phyloP scores from a whole-genome alignment of 1,140 invertebrate genomes.

The Drosophila bipectinata region DNA sequence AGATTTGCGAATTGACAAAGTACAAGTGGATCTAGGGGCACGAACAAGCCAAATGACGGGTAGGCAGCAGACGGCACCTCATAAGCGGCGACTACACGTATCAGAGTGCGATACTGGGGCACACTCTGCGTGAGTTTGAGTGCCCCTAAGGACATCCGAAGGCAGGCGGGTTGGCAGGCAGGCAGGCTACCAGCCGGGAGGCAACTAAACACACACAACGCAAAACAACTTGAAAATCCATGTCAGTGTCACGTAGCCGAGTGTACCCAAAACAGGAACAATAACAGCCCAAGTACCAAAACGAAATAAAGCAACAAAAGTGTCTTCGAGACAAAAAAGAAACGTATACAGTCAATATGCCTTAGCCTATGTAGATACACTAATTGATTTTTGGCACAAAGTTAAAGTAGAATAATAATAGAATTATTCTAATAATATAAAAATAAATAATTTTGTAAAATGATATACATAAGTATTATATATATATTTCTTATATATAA shows the following conservation, averaged over 20 bases:
- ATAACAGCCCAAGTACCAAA: slow-evolving; percentile 35
- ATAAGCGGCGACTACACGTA: slow-evolving; percentile 20
- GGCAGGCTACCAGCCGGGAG: no score
- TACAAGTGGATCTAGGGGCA: slow-evolving; percentile 63
- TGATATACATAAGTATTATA: no score
- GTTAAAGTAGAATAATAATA: neutral
- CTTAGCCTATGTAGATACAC: slow-evolving; percentile 45
- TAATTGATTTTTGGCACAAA: slow-evolving; percentile 11
- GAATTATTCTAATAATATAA: no score
- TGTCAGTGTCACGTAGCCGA: slow-evolving; percentile 79
- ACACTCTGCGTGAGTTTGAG: slow-evolving; percentile 10
- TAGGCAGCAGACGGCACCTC: slow-evolving; percentile 36
- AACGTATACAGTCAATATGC: slow-evolving; percentile 36
- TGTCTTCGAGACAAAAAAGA: slow-evolving; percentile 47
- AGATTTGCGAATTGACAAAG: slow-evolving; percentile 82
- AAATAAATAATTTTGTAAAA: no score
- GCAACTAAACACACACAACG: slow-evolving; percentile 30
- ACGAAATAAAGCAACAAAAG: slow-evolving; percentile 37
- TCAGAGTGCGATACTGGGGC: neutral
- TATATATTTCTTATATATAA: no score
- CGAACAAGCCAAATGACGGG: slow-evolving; percentile 36
- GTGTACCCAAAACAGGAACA: slow-evolving; percentile 58
- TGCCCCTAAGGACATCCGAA: slow-evolving; percentile 65
- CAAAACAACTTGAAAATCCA: slow-evolving; percentile 79
- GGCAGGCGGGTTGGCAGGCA: slow-evolving; percentile 24